phyloP scores from a whole-genome alignment of 2,113 vertebrate genomes.

The Cepphus grylle region DNA sequence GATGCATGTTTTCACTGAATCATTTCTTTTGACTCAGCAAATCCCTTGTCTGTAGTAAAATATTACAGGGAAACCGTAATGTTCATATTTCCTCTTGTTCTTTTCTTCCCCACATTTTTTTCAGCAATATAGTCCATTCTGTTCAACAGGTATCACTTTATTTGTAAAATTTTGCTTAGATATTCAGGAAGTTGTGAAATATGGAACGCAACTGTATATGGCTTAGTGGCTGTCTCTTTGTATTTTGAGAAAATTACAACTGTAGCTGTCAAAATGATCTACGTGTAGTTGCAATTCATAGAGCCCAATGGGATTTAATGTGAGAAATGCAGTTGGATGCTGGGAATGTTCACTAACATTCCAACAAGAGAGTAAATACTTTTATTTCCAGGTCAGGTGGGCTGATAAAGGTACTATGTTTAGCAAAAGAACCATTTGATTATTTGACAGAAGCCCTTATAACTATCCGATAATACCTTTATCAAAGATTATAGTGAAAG shows the following conservation, averaged over 20 bases:
- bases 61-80: not conserved
- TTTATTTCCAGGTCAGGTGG: not conserved
- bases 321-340: not conserved
- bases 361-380: not conserved
- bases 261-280: not conserved
- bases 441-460: not conserved
- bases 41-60: not conserved
- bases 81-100: not conserved
- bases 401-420: not conserved
- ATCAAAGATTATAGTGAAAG: not conserved
- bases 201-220: rapidly evolving
- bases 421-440: not conserved
- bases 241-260: not conserved
- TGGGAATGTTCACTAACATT: not conserved
- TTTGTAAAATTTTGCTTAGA: not conserved
- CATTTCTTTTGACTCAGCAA: not conserved
- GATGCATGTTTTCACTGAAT: not conserved
- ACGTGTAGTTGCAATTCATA: not conserved
- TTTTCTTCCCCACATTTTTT: not conserved
- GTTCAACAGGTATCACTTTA: not conserved
- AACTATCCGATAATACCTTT: not conserved
- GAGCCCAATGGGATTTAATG: not conserved
- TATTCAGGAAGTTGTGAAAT: not conserved
- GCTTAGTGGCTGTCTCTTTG: not conserved
- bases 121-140: not conserved